These are phyloP conservation scores for Poecilia latipinna DNA, from an alignment of 2,113 vertebrate genomes.

Conservation along the genomic window DNA sequence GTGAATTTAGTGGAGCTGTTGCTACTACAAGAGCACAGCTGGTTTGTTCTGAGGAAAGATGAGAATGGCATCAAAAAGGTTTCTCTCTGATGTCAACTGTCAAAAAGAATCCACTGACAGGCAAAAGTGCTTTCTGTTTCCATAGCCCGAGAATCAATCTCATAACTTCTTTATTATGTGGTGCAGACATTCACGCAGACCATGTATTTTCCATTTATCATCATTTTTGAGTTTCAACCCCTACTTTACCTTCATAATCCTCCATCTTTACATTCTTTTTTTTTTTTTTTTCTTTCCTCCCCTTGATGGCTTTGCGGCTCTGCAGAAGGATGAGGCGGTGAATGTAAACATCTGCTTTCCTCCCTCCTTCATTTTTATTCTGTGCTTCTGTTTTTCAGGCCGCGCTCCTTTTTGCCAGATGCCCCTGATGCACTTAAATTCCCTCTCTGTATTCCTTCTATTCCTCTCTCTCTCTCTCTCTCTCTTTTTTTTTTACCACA, in stretches of 20 bases:
- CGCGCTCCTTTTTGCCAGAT: constrained; percentile 32
- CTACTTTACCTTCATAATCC: constrained; percentile 25
- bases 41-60: neutral
- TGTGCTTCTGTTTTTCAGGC: constrained; percentile 15
- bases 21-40: neutral
- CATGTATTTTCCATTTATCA: constrained; percentile 12
- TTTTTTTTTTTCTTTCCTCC: neutral
- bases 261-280: neutral
- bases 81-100: neutral
- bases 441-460: constrained; percentile 1
- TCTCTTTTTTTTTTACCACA: neutral
- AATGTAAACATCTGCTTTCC: constrained; percentile 50
- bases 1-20: neutral
- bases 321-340: constrained; percentile 35
- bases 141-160: neutral
- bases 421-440: constrained; percentile 19
- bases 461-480: no score
- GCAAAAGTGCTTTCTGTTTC: neutral
- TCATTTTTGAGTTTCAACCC: constrained; percentile 11
- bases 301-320: constrained; percentile 26
- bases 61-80: neutral
- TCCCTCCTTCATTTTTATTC: constrained; percentile 28
- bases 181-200: neutral
- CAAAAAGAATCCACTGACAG: neutral
- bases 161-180: constrained; percentile 1